Evolutionary conservation across 2,888 invertebrate genomes (phyloP), one percentile per base, ranked within the genome.

Genomic region (Andrena haemorrhoa): DNA sequence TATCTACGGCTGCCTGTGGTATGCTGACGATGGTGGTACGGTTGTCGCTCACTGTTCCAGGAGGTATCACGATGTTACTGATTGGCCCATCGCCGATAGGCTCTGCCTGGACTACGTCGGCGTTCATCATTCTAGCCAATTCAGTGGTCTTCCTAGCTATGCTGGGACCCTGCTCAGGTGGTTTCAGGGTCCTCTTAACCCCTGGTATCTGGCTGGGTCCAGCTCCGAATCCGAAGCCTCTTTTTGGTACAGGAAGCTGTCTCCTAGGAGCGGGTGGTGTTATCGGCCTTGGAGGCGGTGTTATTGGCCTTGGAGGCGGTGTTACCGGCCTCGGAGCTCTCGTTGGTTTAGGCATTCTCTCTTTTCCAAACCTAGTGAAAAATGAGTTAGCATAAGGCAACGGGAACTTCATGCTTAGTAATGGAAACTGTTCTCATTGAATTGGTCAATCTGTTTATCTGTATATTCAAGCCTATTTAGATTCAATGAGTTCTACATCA

Each of bases 21-120:
- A 92, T 88, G 26, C 76, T 89, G 4, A 92, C 88, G 51, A 92
- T 89, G 0, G 92, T 92, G 8, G 90, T 90, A 20, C 89, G 89
- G 56, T 89, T 79, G 1, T 87, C 79, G 20, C 72, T 83, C 2
- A 92, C 79, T 3, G 85, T 65, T 16, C 91, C 92, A 5, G 92
- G 89, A 16, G 91, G 92, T 75, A 92, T 92, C 10, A 92, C 88
- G 7, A 92, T 82, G 23, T 89, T 90, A 23, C 88, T 89, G 7
- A 92, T 84, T 4, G 89, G 89, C 7, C 91, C 89, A 0, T 86
- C 82, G 33, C 87, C 87, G 23, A 92, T 77, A 0, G 90, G 89
- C 16, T 90, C 90, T 0, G 92, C 92, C 26, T 89, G 90, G 3
- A 92, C 74, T 23, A 92, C 76, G 8, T 92, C 90, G 0, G 93